A percentile compares a stretch with the other conserved stretches of the same genome.
phyloP scores from a whole-genome alignment of 2,888 invertebrate genomes.

The Oscheius myriophilus region DNA sequence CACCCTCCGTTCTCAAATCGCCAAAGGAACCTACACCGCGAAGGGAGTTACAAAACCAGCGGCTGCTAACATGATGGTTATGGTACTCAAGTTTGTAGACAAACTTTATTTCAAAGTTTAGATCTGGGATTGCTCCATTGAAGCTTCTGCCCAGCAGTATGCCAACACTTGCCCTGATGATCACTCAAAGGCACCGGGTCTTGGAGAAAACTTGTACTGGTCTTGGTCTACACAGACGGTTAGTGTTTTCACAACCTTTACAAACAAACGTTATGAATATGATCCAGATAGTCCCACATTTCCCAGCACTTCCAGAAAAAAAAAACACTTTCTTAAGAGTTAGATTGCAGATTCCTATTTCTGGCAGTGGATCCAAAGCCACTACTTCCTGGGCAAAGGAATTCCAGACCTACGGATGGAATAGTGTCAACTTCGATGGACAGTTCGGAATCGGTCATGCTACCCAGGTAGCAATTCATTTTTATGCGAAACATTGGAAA shows the following conservation, averaged over 20 bases:
- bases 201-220: neutral
- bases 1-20: slow-evolving; percentile 1
- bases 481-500: neutral
- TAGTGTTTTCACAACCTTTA: neutral
- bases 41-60: neutral
- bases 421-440: slow-evolving; percentile 22
- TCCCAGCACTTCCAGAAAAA: too few species aligned
- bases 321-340: too few species aligned
- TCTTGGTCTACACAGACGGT: neutral
- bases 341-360: neutral
- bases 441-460: slow-evolving; percentile 36
- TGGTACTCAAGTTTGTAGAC: neutral
- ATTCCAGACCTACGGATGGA: slow-evolving; percentile 28
- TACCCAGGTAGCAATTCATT: slow-evolving; percentile 26
- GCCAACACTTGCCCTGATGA: neutral
- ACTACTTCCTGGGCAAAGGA: slow-evolving; percentile 34
- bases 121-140: slow-evolving; percentile 1
- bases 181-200: neutral
- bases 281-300: too few species aligned
- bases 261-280: too few species aligned
- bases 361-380: slow-evolving; percentile 19
- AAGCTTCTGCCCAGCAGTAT: neutral
- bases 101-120: neutral
- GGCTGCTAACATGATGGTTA: neutral
- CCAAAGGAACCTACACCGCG: neutral